phyloP scores from a whole-genome alignment of 2,113 vertebrate species.

The Vimba vimba region DNA sequence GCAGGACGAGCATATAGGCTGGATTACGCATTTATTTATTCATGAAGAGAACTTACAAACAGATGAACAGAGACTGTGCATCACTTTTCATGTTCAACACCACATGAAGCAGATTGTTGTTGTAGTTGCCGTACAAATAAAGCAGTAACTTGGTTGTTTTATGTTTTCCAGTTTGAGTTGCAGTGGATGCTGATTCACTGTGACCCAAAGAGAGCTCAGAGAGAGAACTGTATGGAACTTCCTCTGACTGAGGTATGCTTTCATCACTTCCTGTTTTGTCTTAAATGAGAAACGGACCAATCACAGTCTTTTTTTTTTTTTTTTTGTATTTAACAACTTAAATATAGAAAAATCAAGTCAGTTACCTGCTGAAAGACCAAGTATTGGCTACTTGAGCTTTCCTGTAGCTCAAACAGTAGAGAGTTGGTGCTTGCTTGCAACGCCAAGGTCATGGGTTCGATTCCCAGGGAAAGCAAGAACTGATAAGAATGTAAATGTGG shows the following conservation, averaged over 20 bases:
- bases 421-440: too few relatives aligned
- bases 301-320: neutral
- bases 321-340: neutral
- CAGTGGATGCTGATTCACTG: slow-evolving; percentile 87
- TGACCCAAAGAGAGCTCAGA: slow-evolving; percentile 81
- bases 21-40: too few relatives aligned
- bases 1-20: too few relatives aligned
- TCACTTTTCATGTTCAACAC: too few relatives aligned
- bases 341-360: neutral
- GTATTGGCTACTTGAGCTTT: too few relatives aligned
- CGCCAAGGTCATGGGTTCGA: too few relatives aligned
- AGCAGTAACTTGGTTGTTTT: neutral
- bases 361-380: neutral
- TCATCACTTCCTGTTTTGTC: slow-evolving; percentile 25
- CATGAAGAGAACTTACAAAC: too few relatives aligned
- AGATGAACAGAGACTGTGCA: too few relatives aligned
- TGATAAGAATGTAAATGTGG: too few relatives aligned
- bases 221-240: slow-evolving; percentile 81
- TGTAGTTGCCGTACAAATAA: neutral
- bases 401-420: too few relatives aligned
- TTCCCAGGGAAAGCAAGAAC: too few relatives aligned
- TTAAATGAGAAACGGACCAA: neutral
- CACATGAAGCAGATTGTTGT: too few relatives aligned
- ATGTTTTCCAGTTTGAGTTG: slow-evolving; percentile 76
- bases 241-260: slow-evolving; percentile 75